Base-by-base conservation (phyloP, 2,797 vertebrate genomes). In the Arnoldichthys spilopterus region DNA sequence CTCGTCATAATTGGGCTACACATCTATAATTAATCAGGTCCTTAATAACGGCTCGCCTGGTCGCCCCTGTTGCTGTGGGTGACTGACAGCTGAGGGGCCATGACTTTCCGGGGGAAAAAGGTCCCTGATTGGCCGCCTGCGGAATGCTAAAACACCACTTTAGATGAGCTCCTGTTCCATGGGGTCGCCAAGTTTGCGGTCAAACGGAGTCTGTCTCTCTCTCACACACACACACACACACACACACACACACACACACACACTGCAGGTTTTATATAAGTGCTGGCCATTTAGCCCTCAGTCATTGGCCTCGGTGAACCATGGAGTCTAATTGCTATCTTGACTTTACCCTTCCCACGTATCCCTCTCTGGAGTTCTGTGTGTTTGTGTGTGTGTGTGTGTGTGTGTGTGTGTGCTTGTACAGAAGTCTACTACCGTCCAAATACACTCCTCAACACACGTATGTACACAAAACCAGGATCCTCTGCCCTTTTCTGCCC, bases 21-120 rank as follows among this genome's bases (percentile, higher is more conserved):
- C 30, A 81, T 78, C 47, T 64, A 78, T 81, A 81, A 84, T 81
- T 78, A 84, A 81, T 76, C 74, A 72, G 26, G 51, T 49, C 75
- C 64, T 83, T 83, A 83, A 75, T 76, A 78, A 62, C 24, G 34
- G 40, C 45, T 78, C 67, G 73, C 58, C 51, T 56, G 64, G 40
- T 67, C 26, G 51, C 66, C 62, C 49, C 24, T 34, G 63, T 30
- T 47, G 43, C 61, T 45, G 40, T 4, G 26, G 56, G 54, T 80
- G 78, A 74, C 47, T 75, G 82, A 84, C 79, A 78, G 76, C 79
- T 58, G 51, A 53, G n/a, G 45, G 74, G 76, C 24, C 26, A 54
- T 72, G 59, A 72, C 61, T 74, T 80, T 32, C 26, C 34, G 15
- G 49, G 49, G 73, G 26, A 63, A 26, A 59, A 43, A 74, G 77